Evolutionary conservation across 2,113 vertebrate genomes (phyloP).

Genomic region (Thymallus thymallus): DNA sequence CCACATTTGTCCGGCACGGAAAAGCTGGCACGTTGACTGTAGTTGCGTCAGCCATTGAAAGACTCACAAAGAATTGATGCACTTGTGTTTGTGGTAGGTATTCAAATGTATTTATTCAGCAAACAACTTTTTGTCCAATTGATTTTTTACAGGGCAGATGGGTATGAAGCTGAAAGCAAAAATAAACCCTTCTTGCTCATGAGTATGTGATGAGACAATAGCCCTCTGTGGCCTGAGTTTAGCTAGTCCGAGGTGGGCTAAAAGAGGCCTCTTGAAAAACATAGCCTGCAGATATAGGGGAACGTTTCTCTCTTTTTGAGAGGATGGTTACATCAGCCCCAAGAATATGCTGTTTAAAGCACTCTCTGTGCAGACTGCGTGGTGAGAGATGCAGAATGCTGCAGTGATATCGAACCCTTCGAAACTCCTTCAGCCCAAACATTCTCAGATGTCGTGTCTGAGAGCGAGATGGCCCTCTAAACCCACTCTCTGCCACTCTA

Average conservation of each 20-base stretch:
- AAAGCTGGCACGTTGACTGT: background rate
- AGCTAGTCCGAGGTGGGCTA: background rate
- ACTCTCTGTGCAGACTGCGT: background rate
- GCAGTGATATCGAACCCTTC: conserved; percentile 8
- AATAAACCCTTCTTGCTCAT: too few species aligned
- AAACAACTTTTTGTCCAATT: too few species aligned
- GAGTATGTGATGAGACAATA: too few species aligned
- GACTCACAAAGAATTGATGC: background rate
- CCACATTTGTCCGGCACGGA: conserved; percentile 22
- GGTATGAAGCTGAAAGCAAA: too few species aligned
- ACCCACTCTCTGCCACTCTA: background rate
- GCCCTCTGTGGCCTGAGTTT: background rate
- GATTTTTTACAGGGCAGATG: too few species aligned
- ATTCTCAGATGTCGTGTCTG: conserved; percentile 8
- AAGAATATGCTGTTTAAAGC: background rate
- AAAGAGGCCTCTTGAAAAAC: background rate
- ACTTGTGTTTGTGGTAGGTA: background rate
- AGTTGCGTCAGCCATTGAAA: background rate
- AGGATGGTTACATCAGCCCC: background rate
- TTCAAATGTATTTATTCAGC: too few species aligned
- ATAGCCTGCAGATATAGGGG: background rate
- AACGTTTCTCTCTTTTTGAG: background rate
- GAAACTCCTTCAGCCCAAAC: conserved; percentile 7
- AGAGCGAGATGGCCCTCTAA: background rate
- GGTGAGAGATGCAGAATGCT: background rate